Evolutionary conservation across 2,113 vertebrate genomes (phyloP).

Genomic region (Bubo blakistoni): DNA sequence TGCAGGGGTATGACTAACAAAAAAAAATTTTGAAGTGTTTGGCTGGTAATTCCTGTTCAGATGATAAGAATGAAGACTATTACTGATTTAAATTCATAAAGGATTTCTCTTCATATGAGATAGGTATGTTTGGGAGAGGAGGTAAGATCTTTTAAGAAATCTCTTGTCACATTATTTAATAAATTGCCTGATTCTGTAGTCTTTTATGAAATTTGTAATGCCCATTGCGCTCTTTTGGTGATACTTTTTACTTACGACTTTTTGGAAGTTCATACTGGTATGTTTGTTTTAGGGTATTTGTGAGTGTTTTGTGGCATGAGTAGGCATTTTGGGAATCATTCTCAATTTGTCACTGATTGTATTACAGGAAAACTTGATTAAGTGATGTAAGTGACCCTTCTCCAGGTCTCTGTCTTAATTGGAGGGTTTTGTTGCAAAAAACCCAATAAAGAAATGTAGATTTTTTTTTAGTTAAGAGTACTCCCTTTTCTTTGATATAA

Average conservation of each 20-base stretch:
- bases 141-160: not conserved
- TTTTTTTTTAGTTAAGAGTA: not conserved
- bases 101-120: not conserved
- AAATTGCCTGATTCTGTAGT: not conserved
- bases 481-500: not conserved
- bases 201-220: not conserved
- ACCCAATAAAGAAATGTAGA: not conserved
- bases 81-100: not conserved
- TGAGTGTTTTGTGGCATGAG: not conserved
- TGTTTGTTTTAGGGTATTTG: not conserved
- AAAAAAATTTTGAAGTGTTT: not conserved
- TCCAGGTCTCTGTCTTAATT: not conserved
- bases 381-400: not conserved
- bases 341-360: not conserved
- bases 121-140: not conserved
- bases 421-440: not conserved
- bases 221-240: not conserved
- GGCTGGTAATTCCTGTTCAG: not conserved
- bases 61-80: not conserved
- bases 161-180: not conserved
- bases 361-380: not conserved
- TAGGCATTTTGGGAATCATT: not conserved
- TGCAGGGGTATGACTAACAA: not conserved
- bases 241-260: not conserved
- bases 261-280: not conserved